A percentile compares a stretch with the other conserved stretches of the same genome.
These are phyloP conservation scores for Myotis myotis DNA, from an alignment of 2,797 vertebrate species.

Conservation along the genomic window DNA sequence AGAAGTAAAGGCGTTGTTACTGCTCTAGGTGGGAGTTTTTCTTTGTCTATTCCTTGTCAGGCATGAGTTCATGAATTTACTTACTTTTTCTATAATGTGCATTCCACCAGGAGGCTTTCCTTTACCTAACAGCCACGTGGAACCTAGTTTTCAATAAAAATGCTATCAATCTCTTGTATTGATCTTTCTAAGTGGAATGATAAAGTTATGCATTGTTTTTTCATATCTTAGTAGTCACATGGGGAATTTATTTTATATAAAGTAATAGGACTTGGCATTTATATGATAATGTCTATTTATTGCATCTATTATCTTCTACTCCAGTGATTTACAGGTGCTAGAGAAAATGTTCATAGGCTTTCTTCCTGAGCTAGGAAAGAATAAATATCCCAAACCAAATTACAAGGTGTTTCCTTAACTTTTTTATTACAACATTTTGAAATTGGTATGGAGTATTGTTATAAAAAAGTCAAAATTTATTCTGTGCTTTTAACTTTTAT, in stretches of 20 bases:
- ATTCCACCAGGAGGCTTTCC: not conserved
- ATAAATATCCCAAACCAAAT: slow-evolving; percentile 31
- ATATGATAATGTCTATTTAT: slow-evolving; percentile 55
- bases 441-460: slow-evolving; percentile 33
- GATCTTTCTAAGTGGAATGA: slow-evolving; percentile 36
- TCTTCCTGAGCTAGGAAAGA: slow-evolving; percentile 30
- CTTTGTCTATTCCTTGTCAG: not conserved
- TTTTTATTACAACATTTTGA: slow-evolving; percentile 47
- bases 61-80: slow-evolving; percentile 1
- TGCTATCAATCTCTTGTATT: slow-evolving; percentile 8
- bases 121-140: not conserved
- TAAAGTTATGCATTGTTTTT: slow-evolving; percentile 38
- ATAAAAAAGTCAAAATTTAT: slow-evolving; percentile 27
- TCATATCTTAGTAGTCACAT: not conserved
- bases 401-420: slow-evolving; percentile 23
- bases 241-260: slow-evolving; percentile 53
- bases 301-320: slow-evolving; percentile 42
- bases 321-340: slow-evolving; percentile 39
- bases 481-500: slow-evolving; percentile 48
- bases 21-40: not conserved
- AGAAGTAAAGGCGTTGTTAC: not conserved
- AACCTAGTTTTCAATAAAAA: slow-evolving; percentile 32
- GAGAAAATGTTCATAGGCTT: slow-evolving; percentile 37
- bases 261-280: slow-evolving; percentile 53
- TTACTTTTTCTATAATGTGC: slow-evolving; percentile 36